Percentiles rank a stretch among this genome's conserved stretches.
phyloP scores from a whole-genome alignment of 2,888 invertebrate species.

The Eupithecia dodoneata region DNA sequence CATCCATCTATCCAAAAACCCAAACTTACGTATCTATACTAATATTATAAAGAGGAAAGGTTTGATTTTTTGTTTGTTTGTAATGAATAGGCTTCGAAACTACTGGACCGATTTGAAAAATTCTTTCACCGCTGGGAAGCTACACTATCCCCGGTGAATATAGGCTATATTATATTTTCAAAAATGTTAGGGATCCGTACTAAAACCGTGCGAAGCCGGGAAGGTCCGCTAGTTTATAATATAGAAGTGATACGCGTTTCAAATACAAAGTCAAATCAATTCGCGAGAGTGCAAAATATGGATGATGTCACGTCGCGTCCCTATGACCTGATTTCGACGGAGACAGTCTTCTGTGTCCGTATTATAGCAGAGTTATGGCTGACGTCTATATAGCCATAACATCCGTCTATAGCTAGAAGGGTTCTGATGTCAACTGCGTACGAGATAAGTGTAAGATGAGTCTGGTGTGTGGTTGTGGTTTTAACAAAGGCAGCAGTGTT shows the following conservation, averaged over 20 bases:
- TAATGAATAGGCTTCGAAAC: too few species aligned
- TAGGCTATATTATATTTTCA: too few species aligned
- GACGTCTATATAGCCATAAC: slow-evolving; percentile 44
- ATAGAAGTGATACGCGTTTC: background rate
- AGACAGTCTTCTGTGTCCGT: background rate
- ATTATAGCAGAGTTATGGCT: slow-evolving; percentile 8
- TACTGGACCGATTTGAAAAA: too few species aligned
- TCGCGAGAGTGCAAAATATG: background rate
- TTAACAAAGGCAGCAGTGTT: slow-evolving; percentile 6
- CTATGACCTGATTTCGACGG: slow-evolving; percentile 5
- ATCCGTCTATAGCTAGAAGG: slow-evolving; percentile 45
- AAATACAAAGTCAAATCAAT: background rate
- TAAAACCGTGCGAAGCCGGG: too few species aligned
- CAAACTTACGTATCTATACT: too few species aligned
- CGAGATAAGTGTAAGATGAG: slow-evolving; percentile 4
- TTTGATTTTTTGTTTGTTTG: too few species aligned
- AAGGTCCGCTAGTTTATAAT: too few species aligned
- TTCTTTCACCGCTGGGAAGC: too few species aligned
- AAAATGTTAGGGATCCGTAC: too few species aligned
- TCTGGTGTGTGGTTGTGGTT: background rate
- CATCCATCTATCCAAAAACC: too few species aligned
- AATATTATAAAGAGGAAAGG: too few species aligned
- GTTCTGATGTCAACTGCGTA: slow-evolving; percentile 13
- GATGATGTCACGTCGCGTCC: background rate
- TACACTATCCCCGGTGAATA: too few species aligned